Base-by-base conservation (phyloP, 1,140 invertebrate species). In the Dufourea novaeangliae region DNA sequence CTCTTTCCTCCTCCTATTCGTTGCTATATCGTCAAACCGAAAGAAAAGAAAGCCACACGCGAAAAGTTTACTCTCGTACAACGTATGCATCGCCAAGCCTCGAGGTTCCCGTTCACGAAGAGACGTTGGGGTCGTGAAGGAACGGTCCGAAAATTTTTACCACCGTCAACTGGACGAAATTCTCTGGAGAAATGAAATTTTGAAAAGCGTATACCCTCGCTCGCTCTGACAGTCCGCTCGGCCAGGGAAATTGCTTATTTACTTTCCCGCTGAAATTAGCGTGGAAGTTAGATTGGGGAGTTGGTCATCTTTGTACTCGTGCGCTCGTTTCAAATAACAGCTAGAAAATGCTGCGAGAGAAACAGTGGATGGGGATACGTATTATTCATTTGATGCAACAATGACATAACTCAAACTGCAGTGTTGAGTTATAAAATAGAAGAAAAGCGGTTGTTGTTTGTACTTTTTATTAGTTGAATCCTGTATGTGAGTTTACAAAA, bases 21-120 rank as follows among this genome's bases (percentile, higher is more conserved):
- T 39, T 41, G 62, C 12, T 44, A 62, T 77, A 52, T 66, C 41
- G n/a, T 56, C 34, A 39, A 22, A n/a, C 29, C 63, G 29, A 29
- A 62, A 46, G n/a, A n/a, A 56, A 63, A 22, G n/a, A 72, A 72
- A 44, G 12, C 50, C 37, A 46, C 72, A 76, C 46, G 37, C 27
- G 29, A 44, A 82, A 82, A 82, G 63, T 82, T 80, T 79, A 11
- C 27, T 57, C 46, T 22, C 68, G n/a, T 67, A 77, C 77, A 76
- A 79, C 71, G 44, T 66, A 67, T 81, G 54, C 67, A 56, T 68
- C 39, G 64, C 2, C 5, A 37, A 3, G 4, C 32, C 12, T 20
- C 20, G 27, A 41, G 20, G 29, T 62, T 27, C 6, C 10, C 10
- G 25, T 1, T 32, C 10, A 46, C 3, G 44, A 52, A 56, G 12